Conservation (phyloP, 2,113 vertebrate species). For the Clinocottus analis region DNA sequence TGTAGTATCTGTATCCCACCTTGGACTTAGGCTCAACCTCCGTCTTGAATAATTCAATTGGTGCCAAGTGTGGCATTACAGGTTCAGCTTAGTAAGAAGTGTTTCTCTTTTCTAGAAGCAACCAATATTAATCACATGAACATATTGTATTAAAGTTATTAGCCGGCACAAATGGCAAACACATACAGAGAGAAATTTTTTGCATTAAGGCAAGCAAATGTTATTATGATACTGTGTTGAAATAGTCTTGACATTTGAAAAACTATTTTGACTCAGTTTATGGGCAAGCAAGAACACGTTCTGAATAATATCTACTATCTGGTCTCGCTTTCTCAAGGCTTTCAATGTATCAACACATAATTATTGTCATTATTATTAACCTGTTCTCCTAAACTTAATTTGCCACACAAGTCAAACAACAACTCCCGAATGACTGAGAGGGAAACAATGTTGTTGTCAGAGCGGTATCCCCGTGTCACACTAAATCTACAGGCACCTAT, state of each 20-base stretch:
- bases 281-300: not conserved
- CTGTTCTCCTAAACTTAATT: too few species aligned
- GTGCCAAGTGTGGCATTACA: constrained; percentile 8
- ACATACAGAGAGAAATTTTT: not conserved
- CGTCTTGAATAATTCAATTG: not conserved
- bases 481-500: not conserved
- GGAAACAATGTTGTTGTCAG: too few species aligned
- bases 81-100: not conserved
- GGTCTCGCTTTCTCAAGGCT: too few species aligned
- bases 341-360: not conserved
- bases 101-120: not conserved
- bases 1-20: not conserved
- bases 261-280: too few species aligned
- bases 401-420: too few species aligned
- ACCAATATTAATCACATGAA: too few species aligned
- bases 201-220: not conserved
- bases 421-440: too few species aligned
- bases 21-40: not conserved
- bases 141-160: not conserved
- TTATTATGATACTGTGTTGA: not conserved
- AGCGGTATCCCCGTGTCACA: too few species aligned
- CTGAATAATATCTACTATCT: not conserved
- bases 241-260: too few species aligned
- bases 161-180: too few species aligned
- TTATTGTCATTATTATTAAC: too few species aligned